Percentiles rank a stretch among this genome's conserved stretches.
Evolutionary conservation across 2,888 invertebrate species (phyloP).

Genomic region (Euspilapteryx auroguttella): DNA sequence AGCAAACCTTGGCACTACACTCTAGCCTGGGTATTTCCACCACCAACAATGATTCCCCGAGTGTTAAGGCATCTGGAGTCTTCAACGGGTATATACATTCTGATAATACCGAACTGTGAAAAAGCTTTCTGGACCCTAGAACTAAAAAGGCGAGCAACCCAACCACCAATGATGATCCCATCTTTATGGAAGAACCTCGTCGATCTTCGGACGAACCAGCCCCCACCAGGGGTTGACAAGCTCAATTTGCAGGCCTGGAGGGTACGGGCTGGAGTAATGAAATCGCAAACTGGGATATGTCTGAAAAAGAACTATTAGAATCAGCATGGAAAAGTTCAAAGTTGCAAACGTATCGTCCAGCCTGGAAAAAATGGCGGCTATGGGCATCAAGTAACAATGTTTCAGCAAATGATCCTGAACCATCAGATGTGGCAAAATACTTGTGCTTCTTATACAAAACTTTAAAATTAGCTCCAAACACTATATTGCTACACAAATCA

Average conservation of each 20-base stretch:
- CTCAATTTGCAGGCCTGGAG: conserved; percentile 10
- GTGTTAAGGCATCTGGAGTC: conserved; percentile 10
- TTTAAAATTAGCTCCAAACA: conserved; percentile 9
- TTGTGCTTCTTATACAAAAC: conserved; percentile 4
- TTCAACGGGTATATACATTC: conserved; percentile 7
- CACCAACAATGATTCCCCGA: conserved; percentile 10
- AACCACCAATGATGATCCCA: conserved; percentile 6
- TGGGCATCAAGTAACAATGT: conserved; percentile 4
- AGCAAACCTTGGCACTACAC: conserved; percentile 6
- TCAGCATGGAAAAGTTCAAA: conserved; percentile 9
- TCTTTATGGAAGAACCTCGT: conserved; percentile 7
- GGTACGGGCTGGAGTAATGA: conserved; percentile 10
- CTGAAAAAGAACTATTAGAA: conserved; percentile 5
- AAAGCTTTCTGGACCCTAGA: conserved; percentile 8
- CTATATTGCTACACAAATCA: conserved; percentile 11
- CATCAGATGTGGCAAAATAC: conserved; percentile 5
- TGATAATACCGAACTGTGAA: conserved; percentile 9
- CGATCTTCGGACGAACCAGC: conserved; percentile 7
- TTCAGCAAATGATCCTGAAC: conserved; percentile 1
- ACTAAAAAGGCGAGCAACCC: conserved; percentile 5
- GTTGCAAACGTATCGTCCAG: conserved; percentile 9
- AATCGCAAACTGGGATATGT: conserved; percentile 5
- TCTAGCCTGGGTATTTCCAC: conserved; percentile 11
- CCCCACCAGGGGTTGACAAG: conserved; percentile 6
- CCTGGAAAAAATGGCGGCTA: conserved; percentile 7